Evolutionary conservation across 2,888 invertebrate genomes (phyloP), one percentile per base, ranked within the genome.

Genomic region (Eupsilia transversa): DNA sequence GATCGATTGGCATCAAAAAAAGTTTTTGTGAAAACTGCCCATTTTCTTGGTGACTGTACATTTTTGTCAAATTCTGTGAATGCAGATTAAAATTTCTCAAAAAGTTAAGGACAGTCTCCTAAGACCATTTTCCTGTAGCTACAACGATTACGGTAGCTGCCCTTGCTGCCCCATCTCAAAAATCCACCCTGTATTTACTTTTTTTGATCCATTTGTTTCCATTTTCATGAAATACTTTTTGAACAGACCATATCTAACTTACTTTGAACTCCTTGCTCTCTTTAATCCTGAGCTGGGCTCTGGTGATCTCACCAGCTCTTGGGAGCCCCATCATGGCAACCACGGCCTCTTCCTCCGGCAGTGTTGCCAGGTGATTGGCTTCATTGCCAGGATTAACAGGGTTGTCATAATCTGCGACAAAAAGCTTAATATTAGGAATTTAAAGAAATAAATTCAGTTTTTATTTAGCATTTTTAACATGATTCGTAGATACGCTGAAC

Each of bases 231-330:
- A 1, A 33, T 23, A 65, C 7, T 2, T 64, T 46, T 5, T 0
- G 0, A 30, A 49, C 17, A 49, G 9, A 30, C 9, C 0, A 46
- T 33, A 38, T 1, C 12, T 12, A 23, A 78, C 79, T 83, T 94
- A 99, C 99, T 98, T 99, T 99, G 96, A 99, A 99, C 96, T 99
- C 99, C 95, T 99, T 99, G 97, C 99, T 99, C 95, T 99, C 99
- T 91, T 98, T 99, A 92, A 99, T 98, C 92, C 99, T 97, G 90
- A 99, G 97, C 96, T 98, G 98, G 77, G 98, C 98, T 88, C 98
- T 97, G 85, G 97, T 97, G 91, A 98, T 97, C 87, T 99, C 99
- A 5, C 99, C 99, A 80, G 99, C 97, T 88, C 98, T 97, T 6
- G 99, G 99, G 91, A 98, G 98, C 49, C 99, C 99, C 95, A 99